A percentile compares a stretch with the other conserved stretches of the same genome.
These are phyloP conservation scores for Serrognathus titanus DNA, from an alignment of 2,888 invertebrate species.

Conservation along the genomic window DNA sequence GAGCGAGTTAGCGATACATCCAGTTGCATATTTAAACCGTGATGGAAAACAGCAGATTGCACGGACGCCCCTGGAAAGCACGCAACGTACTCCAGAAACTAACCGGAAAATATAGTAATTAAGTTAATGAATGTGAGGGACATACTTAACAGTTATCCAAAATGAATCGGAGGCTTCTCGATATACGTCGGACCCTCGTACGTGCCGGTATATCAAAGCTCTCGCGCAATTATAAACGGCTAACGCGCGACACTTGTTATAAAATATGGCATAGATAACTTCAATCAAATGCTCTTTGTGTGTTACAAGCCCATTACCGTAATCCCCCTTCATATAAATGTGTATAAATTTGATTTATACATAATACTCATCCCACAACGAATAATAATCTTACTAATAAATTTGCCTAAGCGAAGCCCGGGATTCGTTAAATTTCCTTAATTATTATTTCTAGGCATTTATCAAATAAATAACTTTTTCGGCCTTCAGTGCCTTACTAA, in stretches of 20 bases:
- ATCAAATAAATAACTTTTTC: no score
- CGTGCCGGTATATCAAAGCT: constrained; percentile 10
- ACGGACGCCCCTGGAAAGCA: no score
- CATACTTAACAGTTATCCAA: no score
- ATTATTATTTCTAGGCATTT: background rate
- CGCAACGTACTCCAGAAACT: background rate
- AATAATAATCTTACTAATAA: constrained; percentile 3
- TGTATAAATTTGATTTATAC: constrained; percentile 40
- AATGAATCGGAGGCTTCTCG: no score
- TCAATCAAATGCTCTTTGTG: constrained; percentile 42
- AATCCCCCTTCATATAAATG: constrained; percentile 39
- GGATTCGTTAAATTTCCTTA: background rate
- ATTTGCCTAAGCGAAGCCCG: background rate
- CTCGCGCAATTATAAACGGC: constrained; percentile 32
- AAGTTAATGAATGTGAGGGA: no score
- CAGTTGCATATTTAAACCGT: no score
- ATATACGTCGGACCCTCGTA: no score
- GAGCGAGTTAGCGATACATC: constrained; percentile 20
- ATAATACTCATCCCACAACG: constrained; percentile 3
- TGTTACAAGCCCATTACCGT: constrained; percentile 39
- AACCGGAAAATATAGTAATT: no score
- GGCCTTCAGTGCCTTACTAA: no score
- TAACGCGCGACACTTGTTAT: constrained; percentile 29
- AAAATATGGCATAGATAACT: constrained; percentile 43
- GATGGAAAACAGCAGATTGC: no score